phyloP scores from a whole-genome alignment of 1,140 invertebrate species.

The Belonocnema kinseyi region DNA sequence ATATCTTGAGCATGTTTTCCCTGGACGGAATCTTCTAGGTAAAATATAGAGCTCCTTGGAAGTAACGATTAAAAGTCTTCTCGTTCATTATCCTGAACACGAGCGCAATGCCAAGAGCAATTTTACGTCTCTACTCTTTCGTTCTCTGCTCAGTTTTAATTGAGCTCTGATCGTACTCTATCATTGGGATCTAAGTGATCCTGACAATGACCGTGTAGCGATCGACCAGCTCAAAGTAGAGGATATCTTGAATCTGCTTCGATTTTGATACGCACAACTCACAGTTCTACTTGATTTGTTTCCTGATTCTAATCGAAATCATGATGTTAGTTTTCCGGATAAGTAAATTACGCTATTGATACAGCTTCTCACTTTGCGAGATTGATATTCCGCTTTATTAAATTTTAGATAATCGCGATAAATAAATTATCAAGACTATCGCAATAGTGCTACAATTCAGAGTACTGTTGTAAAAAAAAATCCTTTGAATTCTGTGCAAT shows the following conservation, averaged over 20 bases:
- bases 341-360: no score
- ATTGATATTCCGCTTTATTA: no score
- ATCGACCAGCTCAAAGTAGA: slow-evolving; percentile 51
- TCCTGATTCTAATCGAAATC: not conserved
- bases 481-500: no score
- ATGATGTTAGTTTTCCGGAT: no score
- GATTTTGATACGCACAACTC: slow-evolving; percentile 3
- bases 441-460: no score
- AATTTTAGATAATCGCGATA: no score
- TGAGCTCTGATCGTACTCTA: slow-evolving; percentile 53
- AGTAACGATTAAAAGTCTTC: slow-evolving; percentile 7
- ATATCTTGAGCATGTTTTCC: no score
- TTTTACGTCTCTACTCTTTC: slow-evolving; percentile 42
- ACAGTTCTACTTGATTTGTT: not conserved
- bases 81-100: slow-evolving; percentile 50
- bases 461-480: no score
- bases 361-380: no score
- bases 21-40: no score
- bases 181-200: slow-evolving; percentile 55
- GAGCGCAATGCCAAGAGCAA: slow-evolving; percentile 47
- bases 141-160: slow-evolving; percentile 51
- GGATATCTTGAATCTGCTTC: slow-evolving; percentile 42
- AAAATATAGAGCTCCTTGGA: not conserved
- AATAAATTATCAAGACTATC: no score
- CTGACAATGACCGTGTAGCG: slow-evolving; percentile 53